Evolutionary conservation across 1,140 invertebrate genomes (phyloP).

Genomic region (Holotrichia oblita): DNA sequence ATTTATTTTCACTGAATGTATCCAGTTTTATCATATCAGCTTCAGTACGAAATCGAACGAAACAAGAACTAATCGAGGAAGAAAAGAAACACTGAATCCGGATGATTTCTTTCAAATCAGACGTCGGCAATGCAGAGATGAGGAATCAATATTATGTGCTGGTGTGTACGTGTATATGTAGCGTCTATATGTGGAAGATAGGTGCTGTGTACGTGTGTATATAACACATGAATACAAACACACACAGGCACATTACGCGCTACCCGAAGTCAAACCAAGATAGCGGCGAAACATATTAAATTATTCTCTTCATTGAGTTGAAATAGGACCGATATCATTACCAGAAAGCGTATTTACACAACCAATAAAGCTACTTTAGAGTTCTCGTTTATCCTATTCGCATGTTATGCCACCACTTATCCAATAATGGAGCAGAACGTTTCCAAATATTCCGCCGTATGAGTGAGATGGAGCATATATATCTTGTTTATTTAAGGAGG

Average conservation of each 20-base stretch:
- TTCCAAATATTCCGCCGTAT: slow-evolving; percentile 30
- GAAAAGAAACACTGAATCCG: slow-evolving; percentile 36
- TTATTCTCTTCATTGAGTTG: slow-evolving; percentile 41
- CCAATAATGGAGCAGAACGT: slow-evolving; percentile 41
- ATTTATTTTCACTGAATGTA: slow-evolving; percentile 25
- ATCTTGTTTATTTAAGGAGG: slow-evolving; percentile 39
- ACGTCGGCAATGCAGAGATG: neutral
- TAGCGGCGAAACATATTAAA: slow-evolving; percentile 38
- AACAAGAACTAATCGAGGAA: slow-evolving; percentile 35
- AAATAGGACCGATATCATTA: slow-evolving; percentile 40
- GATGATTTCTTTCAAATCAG: slow-evolving; percentile 34
- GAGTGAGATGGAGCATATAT: neutral
- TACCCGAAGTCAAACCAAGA: slow-evolving; percentile 29
- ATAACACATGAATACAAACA: neutral
- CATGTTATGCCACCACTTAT: slow-evolving; percentile 39
- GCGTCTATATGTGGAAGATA: neutral
- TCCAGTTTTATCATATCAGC: slow-evolving; percentile 33
- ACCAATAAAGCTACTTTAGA: slow-evolving; percentile 39
- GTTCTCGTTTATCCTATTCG: slow-evolving; percentile 36
- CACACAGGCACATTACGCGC: neutral
- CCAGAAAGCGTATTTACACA: slow-evolving; percentile 40
- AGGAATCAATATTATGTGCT: slow-evolving; percentile 33
- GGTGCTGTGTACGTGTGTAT: neutral
- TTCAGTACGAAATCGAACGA: slow-evolving; percentile 30
- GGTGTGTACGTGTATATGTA: neutral